These are phyloP conservation scores for Microplitis demolitor DNA, from an alignment of 1,140 invertebrate genomes.

Conservation along the genomic window DNA sequence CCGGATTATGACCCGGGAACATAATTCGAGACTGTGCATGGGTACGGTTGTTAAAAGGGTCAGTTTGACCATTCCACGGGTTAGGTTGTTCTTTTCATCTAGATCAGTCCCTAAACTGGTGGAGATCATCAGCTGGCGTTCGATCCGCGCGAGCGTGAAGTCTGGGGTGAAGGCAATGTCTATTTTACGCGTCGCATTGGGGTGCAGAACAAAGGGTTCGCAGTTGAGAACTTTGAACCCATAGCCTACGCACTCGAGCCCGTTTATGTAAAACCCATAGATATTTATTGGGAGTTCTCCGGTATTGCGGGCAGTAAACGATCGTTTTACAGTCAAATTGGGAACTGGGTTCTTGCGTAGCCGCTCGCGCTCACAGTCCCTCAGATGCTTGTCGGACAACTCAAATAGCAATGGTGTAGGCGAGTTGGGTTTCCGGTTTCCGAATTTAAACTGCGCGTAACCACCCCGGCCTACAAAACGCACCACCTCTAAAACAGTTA, in stretches of 20 bases:
- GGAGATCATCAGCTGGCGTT: conserved; percentile 66
- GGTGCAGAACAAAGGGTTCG: conserved; percentile 76
- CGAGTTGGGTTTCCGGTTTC: conserved; percentile 84
- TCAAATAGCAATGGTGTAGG: conserved; percentile 79
- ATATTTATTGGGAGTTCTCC: conserved; percentile 82
- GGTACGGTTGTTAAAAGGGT: conserved; percentile 82
- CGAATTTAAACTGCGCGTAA: conserved; percentile 85
- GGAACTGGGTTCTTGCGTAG: conserved; percentile 64
- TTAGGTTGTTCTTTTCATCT: conserved; percentile 17
- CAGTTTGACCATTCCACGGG: conserved; percentile 45
- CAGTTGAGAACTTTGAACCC: conserved; percentile 89
- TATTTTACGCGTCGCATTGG: conserved; percentile 84
- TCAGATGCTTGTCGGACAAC: conserved; percentile 80
- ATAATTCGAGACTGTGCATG: conserved; percentile 73
- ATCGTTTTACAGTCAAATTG: conserved; percentile 79
- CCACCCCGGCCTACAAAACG: conserved; percentile 83
- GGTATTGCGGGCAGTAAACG: conserved; percentile 87
- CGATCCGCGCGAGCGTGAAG: conserved; percentile 83
- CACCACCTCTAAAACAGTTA: conserved; percentile 88
- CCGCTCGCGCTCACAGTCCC: conserved; percentile 74
- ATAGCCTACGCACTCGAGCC: conserved; percentile 79
- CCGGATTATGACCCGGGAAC: conserved; percentile 73
- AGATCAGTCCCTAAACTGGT: conserved; percentile 62
- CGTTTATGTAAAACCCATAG: conserved; percentile 77
- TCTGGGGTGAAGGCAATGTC: conserved; percentile 93